Evolutionary conservation across 2,113 vertebrate species (phyloP).

Genomic region (Callithrix jacchus): DNA sequence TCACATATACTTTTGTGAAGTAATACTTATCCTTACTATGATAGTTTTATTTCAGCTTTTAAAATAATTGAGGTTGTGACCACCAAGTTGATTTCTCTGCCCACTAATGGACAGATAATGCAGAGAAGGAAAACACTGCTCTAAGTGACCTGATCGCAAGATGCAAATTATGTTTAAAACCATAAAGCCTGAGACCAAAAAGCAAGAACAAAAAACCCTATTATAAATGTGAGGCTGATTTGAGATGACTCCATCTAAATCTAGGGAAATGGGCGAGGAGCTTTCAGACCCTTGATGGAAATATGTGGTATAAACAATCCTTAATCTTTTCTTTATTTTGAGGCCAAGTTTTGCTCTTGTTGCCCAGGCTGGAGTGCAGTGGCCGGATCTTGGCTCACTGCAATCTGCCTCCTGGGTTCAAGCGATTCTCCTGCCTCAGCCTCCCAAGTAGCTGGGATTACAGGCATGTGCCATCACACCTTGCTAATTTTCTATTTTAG

Average conservation of each 20-base stretch:
- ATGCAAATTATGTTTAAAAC: constrained; percentile 2
- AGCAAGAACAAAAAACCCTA: background rate
- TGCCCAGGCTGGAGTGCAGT: no score
- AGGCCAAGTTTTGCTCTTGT: no score
- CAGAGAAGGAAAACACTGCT: background rate
- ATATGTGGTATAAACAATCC: background rate
- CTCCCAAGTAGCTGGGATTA: no score
- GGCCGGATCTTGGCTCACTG: no score
- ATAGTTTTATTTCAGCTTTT: background rate
- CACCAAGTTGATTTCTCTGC: background rate
- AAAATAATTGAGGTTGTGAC: background rate
- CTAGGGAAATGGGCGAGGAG: background rate
- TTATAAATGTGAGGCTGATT: background rate
- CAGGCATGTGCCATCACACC: no score
- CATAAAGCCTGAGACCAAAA: background rate
- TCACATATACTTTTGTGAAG: background rate
- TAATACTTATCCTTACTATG: background rate
- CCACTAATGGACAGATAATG: background rate
- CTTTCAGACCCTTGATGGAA: background rate
- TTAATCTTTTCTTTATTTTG: background rate
- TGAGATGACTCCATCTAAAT: background rate
- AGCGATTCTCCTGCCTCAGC: no score
- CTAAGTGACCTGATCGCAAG: background rate
- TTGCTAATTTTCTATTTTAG: no score
- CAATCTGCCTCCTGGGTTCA: no score